Evolutionary conservation across 2,113 vertebrate genomes (phyloP).

Genomic region (Holacanthus passer): DNA sequence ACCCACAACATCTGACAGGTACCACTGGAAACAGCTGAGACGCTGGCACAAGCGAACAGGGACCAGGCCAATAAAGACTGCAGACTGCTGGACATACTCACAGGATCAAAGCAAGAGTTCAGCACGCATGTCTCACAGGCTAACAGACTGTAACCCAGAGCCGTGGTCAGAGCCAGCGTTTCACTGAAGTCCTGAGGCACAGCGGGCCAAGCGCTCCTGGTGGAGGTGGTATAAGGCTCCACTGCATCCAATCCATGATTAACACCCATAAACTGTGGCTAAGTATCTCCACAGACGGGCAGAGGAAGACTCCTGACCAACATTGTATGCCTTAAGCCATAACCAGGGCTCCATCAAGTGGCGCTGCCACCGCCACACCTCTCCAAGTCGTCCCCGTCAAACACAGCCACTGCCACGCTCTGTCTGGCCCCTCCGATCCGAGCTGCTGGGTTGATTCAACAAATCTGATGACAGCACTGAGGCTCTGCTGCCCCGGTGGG

Average conservation of each 20-base stretch:
- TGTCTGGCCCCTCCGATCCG: slow-evolving; percentile 29
- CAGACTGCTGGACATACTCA: slow-evolving; percentile 71
- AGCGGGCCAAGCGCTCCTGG: slow-evolving; percentile 25
- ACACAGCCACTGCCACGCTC: slow-evolving; percentile 27
- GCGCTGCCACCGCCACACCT: neutral
- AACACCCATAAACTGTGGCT: slow-evolving; percentile 7
- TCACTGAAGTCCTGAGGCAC: slow-evolving; percentile 59
- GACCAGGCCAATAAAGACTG: neutral
- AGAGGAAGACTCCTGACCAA: neutral
- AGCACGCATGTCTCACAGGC: slow-evolving; percentile 73
- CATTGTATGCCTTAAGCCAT: neutral
- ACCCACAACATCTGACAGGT: neutral
- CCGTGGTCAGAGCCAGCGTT: slow-evolving; percentile 68
- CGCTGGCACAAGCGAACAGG: neutral
- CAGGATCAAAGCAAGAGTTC: slow-evolving; percentile 65
- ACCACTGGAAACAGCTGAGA: neutral
- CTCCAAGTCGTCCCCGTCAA: slow-evolving; percentile 5
- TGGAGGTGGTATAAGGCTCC: slow-evolving; percentile 36
- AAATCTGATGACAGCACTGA: slow-evolving; percentile 61
- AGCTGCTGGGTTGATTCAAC: slow-evolving; percentile 58
- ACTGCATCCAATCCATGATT: slow-evolving; percentile 71
- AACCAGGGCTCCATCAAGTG: neutral
- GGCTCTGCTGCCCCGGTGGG: slow-evolving; percentile 43
- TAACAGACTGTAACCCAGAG: slow-evolving; percentile 75
- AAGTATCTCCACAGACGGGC: slow-evolving; percentile 22